Evolutionary conservation across 2,888 invertebrate species (phyloP).

Genomic region (Allophyes oxyacanthae): DNA sequence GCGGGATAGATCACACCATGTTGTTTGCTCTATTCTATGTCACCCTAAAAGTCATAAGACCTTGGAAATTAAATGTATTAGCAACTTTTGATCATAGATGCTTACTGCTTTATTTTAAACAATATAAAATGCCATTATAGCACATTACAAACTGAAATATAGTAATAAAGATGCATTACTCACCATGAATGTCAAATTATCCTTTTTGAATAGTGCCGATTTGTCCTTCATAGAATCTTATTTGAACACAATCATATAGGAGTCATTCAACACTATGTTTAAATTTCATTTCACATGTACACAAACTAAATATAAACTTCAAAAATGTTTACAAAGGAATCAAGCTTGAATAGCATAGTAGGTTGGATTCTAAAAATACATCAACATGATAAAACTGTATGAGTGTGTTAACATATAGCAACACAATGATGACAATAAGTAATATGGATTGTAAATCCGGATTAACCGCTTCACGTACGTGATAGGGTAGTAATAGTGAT

Average conservation of each 20-base stretch:
- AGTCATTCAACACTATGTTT: constrained; percentile 60
- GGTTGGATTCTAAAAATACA: constrained; percentile 85
- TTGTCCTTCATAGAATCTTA: constrained; percentile 73
- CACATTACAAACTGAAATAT: neutral
- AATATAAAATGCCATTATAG: too few relatives aligned
- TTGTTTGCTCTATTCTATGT: too few relatives aligned
- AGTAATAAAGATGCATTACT: constrained; percentile 58
- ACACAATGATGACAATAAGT: constrained; percentile 81
- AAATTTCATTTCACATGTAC: constrained; percentile 56
- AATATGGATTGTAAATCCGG: constrained; percentile 78
- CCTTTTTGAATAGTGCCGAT: constrained; percentile 61
- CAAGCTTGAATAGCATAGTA: constrained; percentile 78
- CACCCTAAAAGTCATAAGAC: too few relatives aligned
- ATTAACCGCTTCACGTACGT: constrained; percentile 72
- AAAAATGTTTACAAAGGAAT: constrained; percentile 81
- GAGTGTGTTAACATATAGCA: constrained; percentile 82
- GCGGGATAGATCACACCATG: too few relatives aligned
- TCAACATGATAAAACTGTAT: constrained; percentile 84
- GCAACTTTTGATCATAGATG: too few relatives aligned
- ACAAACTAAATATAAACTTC: constrained; percentile 60
- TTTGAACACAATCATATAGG: constrained; percentile 62
- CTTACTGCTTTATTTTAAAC: too few relatives aligned
- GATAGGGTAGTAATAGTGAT: constrained; percentile 56
- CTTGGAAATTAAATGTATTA: too few relatives aligned
- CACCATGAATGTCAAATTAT: constrained; percentile 79